A percentile compares a stretch with the other conserved stretches of the same genome.
Evolutionary conservation across 2,113 vertebrate species (phyloP).

Genomic region (Mixornis gularis): DNA sequence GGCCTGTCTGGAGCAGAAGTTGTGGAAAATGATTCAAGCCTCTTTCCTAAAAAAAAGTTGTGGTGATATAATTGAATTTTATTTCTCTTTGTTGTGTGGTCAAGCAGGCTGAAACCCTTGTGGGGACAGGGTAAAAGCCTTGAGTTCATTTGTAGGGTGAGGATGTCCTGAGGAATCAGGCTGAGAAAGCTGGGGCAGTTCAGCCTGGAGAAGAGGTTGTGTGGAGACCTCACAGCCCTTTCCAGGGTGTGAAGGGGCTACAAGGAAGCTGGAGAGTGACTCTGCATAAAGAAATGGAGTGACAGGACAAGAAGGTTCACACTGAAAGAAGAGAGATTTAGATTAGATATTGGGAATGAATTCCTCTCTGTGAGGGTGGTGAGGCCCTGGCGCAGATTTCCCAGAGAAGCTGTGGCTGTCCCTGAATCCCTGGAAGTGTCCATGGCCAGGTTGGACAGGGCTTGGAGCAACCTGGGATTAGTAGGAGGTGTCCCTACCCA

Average conservation of each 20-base stretch:
- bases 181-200: not conserved
- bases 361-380: not conserved
- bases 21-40: not conserved
- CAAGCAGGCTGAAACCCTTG: not conserved
- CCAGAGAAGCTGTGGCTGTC: not conserved
- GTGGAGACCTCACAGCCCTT: not conserved
- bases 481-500: not conserved
- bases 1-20: slow-evolving; percentile 14
- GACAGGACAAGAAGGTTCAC: not conserved
- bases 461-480: not conserved
- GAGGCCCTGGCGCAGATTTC: not conserved
- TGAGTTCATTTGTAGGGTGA: not conserved
- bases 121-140: not conserved
- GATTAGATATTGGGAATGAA: not conserved
- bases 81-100: not conserved
- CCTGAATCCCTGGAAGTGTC: not conserved
- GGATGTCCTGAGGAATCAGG: not conserved
- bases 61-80: not conserved
- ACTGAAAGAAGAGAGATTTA: not conserved
- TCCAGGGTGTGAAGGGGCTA: not conserved
- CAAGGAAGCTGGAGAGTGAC: not conserved
- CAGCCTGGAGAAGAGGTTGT: not conserved
- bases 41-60: not conserved
- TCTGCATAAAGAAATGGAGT: not conserved
- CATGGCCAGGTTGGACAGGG: not conserved